Base-by-base conservation (phyloP, 2,888 invertebrate species). In the Lasioglossum oenotherae region DNA sequence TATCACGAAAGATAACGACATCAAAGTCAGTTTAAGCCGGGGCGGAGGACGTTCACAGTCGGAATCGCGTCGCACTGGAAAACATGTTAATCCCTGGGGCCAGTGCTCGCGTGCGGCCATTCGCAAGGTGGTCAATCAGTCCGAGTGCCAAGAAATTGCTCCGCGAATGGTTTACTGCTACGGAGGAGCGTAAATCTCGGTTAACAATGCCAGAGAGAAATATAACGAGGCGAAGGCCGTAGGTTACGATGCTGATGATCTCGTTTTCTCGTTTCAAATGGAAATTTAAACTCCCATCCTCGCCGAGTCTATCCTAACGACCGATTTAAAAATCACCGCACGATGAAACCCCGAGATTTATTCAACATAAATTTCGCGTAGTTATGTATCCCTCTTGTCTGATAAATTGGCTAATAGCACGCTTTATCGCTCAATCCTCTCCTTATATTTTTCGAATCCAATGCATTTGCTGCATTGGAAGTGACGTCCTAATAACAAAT, bases 181-280 rank as follows among this genome's bases (percentile, higher is more conserved):
- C 69, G 83, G 71, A 82, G 69, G 80, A 76, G 72, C 91, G 91
- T 91, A 91, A 91, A 91, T 91, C 91, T 91, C 86, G 73, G 79
- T 82, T 85, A 91, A 91, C 90, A 91, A 91, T 91, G 79, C 84
- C 41, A 67, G n/a, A 53, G 85, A 75, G 82, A 84, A 81, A 81
- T 82, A 82, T 81, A 88, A 89, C 88, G 86, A 86, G 74, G 69
- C 78, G 85, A 77, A 80, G 79, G 74, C 79, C 64, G 81, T 72
- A 38, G 72, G 72, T 81, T 74, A 80, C 87, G 71, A n/a, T 31
- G 57, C 74, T 84, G 81, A 60, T 74, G 85, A 88, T 84, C 87
- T 84, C 81, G 87, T 87, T 87, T 83, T 80, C 86, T 77, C 85
- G 80, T 73, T 80, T 85, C 78, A 85, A 80, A 85, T 78, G 85